Conservation (phyloP, 2,888 invertebrate genomes). For the Drosophila nigritarsus region DNA sequence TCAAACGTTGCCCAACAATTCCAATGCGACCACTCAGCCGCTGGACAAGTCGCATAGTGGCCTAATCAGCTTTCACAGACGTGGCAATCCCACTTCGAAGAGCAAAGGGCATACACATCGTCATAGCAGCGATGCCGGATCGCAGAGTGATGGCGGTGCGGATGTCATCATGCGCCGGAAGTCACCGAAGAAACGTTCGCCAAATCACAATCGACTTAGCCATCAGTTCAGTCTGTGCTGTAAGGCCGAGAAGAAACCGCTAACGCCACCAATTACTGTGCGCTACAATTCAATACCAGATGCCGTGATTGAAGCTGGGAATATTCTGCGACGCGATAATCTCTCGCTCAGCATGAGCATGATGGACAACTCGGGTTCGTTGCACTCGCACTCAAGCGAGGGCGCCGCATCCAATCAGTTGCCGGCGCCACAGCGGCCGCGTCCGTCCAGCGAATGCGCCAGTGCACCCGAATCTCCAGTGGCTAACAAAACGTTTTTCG, state of each 20-base stretch:
- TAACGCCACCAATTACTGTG: conserved; percentile 84
- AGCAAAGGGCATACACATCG: conserved; percentile 74
- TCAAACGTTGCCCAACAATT: conserved; percentile 70
- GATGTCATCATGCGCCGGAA: conserved; percentile 77
- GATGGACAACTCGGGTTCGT: conserved; percentile 75
- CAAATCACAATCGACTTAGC: conserved; percentile 84
- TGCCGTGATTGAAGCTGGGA: conserved; percentile 47
- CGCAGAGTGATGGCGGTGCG: conserved; percentile 79
- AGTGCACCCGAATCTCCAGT: conserved; percentile 84
- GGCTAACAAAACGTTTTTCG: conserved; percentile 77
- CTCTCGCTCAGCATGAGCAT: conserved; percentile 78
- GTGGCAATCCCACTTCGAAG: conserved; percentile 73
- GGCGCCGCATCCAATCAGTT: conserved; percentile 58
- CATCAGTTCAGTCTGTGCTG: conserved; percentile 85
- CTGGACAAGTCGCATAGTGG: conserved; percentile 79
- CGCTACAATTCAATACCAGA: conserved; percentile 84
- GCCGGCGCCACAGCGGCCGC: conserved; percentile 53
- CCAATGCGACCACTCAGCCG: conserved; percentile 21
- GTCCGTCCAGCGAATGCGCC: conserved; percentile 80
- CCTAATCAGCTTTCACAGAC: conserved; percentile 79
- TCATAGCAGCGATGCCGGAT: conserved; percentile 77
- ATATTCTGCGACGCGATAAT: conserved; percentile 73
- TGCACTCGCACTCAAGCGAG: conserved; percentile 76
- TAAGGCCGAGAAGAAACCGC: conserved; percentile 82
- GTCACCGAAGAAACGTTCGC: conserved; percentile 79